A percentile compares a stretch with the other conserved stretches of the same genome.
Conservation (phyloP, 2,797 vertebrate species). For the Crenuchus spilurus region DNA sequence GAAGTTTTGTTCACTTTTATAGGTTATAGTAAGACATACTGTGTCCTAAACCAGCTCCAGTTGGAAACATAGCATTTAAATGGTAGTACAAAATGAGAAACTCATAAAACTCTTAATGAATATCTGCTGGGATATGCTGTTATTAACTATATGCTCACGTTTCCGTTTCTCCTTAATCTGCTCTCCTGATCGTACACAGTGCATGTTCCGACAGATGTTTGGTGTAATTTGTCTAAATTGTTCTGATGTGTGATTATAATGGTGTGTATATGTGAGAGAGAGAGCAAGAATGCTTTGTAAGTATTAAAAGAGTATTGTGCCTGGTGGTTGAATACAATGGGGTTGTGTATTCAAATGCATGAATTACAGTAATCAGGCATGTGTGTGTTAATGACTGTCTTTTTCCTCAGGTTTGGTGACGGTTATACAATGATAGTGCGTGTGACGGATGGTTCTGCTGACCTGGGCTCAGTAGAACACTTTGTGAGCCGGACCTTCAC, state of each 20-base stretch:
- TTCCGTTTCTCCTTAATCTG: background rate
- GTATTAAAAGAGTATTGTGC: background rate
- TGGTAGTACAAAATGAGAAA: too few species aligned
- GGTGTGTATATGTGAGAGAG: background rate
- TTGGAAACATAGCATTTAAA: too few species aligned
- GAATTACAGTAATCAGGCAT: conserved; percentile 1
- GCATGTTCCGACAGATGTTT: conserved; percentile 29
- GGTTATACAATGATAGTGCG: conserved; percentile 93
- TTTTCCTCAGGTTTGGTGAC: conserved; percentile 96
- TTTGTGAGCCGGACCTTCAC: conserved; percentile 87
- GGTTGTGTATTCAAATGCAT: background rate
- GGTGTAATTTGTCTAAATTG: conserved; percentile 1
- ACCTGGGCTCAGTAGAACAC: conserved; percentile 85
- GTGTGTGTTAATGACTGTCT: conserved; percentile 38
- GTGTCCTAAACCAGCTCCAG: too few species aligned
- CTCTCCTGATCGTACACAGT: conserved; percentile 9
- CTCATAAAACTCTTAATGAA: too few species aligned
- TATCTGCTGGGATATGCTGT: conserved; percentile 16
- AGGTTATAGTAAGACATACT: too few species aligned
- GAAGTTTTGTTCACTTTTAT: too few species aligned
- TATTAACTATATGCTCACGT: conserved; percentile 34
- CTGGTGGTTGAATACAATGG: background rate
- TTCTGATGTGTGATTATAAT: conserved; percentile 11
- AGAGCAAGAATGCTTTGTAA: background rate
- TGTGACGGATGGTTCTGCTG: conserved; percentile 82